Conservation (phyloP, 2,797 vertebrate species). For the Lagorchestes hirsutus region DNA sequence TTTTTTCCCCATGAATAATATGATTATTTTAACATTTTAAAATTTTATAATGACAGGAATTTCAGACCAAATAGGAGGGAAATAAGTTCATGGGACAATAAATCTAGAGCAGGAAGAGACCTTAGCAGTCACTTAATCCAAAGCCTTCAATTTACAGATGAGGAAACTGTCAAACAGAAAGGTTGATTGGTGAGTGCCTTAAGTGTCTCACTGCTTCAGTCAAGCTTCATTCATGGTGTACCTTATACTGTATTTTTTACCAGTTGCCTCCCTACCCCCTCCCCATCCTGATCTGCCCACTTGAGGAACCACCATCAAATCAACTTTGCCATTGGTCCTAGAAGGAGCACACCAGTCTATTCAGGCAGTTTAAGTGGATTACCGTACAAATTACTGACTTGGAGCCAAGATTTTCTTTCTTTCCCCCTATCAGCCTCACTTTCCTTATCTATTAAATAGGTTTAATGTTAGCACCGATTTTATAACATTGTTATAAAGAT, state of each 20-base stretch:
- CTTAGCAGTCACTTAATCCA: not conserved
- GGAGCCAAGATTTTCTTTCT: not conserved
- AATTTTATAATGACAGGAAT: not conserved
- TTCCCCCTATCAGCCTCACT: not conserved
- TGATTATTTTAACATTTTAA: not conserved
- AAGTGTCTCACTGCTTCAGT: not conserved
- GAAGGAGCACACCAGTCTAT: not conserved
- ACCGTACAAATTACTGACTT: not conserved
- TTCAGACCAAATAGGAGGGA: not conserved
- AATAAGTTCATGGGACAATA: not conserved
- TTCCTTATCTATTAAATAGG: not conserved
- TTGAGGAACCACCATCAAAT: not conserved
- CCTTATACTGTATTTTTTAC: not conserved
- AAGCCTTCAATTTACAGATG: not conserved
- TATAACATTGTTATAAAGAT: not conserved
- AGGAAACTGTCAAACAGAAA: not conserved
- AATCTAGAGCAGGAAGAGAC: not conserved
- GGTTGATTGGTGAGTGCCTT: not conserved
- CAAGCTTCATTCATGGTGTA: not conserved
- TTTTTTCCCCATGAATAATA: not conserved
- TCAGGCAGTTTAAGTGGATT: not conserved
- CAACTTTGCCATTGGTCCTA: not conserved
- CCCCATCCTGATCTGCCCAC: not conserved
- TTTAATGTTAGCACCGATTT: not conserved
- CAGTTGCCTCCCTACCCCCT: not conserved